phyloP scores from a whole-genome alignment of 2,888 invertebrate genomes.

The Dasypogon diadema region DNA sequence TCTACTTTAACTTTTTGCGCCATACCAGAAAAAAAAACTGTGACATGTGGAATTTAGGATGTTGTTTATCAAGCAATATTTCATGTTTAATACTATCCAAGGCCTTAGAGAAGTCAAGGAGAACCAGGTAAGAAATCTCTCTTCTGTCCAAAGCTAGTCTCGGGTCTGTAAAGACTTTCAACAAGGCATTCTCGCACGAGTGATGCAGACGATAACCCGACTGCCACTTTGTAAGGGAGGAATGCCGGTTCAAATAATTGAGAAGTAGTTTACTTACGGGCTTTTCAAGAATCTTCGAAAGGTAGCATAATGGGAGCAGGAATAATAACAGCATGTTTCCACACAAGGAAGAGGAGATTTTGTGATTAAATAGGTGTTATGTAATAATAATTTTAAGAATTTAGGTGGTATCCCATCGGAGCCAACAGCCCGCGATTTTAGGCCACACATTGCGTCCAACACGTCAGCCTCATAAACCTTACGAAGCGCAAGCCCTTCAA shows the following conservation, averaged over 20 bases:
- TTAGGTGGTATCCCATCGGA: too few species aligned
- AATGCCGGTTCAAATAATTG: not conserved
- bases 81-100: not conserved
- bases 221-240: not conserved
- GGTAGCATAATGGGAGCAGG: not conserved
- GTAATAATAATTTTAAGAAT: too few species aligned
- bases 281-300: not conserved
- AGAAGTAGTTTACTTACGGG: not conserved
- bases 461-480: too few species aligned
- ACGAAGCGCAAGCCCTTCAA: too few species aligned
- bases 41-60: not conserved
- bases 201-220: not conserved
- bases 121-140: not conserved
- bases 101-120: not conserved
- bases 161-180: not conserved
- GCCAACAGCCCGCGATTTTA: too few species aligned
- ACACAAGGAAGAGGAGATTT: too few species aligned
- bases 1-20: not conserved
- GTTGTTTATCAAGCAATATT: not conserved
- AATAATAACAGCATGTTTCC: too few species aligned
- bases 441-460: too few species aligned
- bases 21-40: not conserved
- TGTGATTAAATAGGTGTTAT: too few species aligned
- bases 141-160: not conserved
- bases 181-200: not conserved